phyloP scores from a whole-genome alignment of 2,113 vertebrate genomes.

The Empidonax traillii region DNA sequence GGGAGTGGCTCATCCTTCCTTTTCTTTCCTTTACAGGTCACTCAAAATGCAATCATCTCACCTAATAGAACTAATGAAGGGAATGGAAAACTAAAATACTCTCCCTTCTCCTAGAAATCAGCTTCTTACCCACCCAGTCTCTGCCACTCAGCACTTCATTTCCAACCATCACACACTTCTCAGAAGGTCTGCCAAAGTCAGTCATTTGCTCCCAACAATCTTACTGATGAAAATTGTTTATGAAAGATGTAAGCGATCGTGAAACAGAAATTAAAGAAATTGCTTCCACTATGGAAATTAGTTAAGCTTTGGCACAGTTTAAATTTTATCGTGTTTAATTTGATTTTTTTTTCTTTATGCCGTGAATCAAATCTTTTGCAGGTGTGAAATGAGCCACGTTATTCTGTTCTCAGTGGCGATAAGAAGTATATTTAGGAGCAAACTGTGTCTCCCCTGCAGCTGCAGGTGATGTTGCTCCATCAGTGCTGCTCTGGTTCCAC shows the following conservation, averaged over 20 bases:
- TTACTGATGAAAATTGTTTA: conserved; percentile 13
- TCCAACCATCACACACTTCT: neutral
- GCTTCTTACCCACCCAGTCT: neutral
- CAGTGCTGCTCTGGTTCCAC: neutral
- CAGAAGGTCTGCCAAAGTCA: neutral
- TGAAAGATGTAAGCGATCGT: neutral
- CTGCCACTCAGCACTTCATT: neutral
- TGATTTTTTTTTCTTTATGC: neutral
- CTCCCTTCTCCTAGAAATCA: neutral
- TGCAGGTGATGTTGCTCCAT: neutral
- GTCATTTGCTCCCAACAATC: neutral
- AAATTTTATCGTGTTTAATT: neutral
- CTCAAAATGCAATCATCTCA: neutral
- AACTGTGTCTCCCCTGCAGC: neutral
- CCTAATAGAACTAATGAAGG: neutral
- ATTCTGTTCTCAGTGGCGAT: neutral
- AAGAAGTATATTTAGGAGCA: neutral
- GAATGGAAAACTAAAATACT: neutral
- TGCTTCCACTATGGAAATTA: neutral
- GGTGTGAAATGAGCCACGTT: neutral
- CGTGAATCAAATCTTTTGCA: neutral
- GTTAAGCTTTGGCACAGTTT: neutral
- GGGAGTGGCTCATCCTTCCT: neutral
- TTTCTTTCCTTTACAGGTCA: neutral
- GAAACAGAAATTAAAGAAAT: conserved; percentile 17